These are phyloP conservation scores for Erithacus rubecula DNA, from an alignment of 2,797 vertebrate species.

Conservation along the genomic window DNA sequence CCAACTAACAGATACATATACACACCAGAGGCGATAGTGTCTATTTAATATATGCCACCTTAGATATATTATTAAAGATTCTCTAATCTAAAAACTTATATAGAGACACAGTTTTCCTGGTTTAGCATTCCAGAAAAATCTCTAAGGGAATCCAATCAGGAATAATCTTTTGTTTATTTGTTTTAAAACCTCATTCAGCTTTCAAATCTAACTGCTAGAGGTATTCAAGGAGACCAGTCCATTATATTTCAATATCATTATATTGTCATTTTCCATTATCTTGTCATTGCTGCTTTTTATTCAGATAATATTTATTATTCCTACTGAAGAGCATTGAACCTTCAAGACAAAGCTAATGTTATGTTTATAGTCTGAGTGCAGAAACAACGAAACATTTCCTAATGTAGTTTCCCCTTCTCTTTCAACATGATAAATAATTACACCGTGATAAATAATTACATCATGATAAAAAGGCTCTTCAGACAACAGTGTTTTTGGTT, in stretches of 20 bases:
- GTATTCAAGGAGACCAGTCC: neutral
- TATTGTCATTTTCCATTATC: neutral
- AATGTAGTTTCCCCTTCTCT: neutral
- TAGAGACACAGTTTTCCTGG: neutral
- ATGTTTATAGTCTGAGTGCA: neutral
- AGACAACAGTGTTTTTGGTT: neutral
- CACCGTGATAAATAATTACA: neutral
- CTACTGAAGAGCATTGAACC: neutral
- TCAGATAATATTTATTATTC: constrained; percentile 7
- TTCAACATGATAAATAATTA: neutral
- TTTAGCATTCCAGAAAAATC: neutral
- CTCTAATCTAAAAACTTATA: neutral
- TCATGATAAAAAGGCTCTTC: neutral
- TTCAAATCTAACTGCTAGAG: neutral
- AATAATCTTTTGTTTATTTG: neutral
- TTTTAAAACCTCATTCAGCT: neutral
- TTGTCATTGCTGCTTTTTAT: constrained; percentile 16
- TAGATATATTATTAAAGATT: neutral
- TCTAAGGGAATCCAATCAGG: neutral
- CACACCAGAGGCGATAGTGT: neutral
- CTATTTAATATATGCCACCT: neutral
- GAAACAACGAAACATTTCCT: neutral
- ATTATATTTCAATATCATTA: neutral
- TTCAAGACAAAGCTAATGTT: neutral
- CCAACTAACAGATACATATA: neutral